Conservation (phyloP, 2,797 vertebrate species). For the Glossophaga mutica region DNA sequence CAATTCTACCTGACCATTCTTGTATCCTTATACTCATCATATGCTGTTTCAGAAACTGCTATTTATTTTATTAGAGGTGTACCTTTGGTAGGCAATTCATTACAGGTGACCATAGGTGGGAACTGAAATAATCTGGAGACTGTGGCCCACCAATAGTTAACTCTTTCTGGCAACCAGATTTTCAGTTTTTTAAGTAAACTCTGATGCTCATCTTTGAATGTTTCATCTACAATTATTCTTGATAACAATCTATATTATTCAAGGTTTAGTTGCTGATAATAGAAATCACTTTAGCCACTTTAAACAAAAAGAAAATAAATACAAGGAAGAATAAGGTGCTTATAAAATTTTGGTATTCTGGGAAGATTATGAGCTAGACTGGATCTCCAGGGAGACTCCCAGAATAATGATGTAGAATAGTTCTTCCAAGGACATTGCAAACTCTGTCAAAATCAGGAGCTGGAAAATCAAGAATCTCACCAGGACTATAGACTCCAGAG, state of each 20-base stretch:
- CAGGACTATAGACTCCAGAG: background rate
- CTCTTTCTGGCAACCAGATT: background rate
- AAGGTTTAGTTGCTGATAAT: background rate
- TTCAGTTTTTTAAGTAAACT: constrained; percentile 21
- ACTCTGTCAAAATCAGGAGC: background rate
- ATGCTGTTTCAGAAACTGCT: background rate
- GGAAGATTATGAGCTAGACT: background rate
- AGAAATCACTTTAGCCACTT: background rate
- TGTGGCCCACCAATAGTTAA: background rate
- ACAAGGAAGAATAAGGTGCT: background rate
- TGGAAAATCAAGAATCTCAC: background rate
- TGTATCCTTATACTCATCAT: background rate
- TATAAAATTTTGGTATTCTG: background rate
- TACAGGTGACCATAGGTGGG: background rate
- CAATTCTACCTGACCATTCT: background rate
- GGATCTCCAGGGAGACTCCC: background rate
- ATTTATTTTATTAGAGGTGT: background rate
- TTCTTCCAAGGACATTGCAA: background rate
- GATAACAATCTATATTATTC: background rate
- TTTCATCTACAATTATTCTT: background rate
- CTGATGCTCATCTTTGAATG: background rate
- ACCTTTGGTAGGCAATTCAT: background rate
- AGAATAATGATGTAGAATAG: background rate
- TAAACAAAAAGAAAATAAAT: constrained; percentile 7
- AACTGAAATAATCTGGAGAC: background rate